Conservation (phyloP, 2,113 vertebrate genomes). For the Phalacrocorax brasilianus region DNA sequence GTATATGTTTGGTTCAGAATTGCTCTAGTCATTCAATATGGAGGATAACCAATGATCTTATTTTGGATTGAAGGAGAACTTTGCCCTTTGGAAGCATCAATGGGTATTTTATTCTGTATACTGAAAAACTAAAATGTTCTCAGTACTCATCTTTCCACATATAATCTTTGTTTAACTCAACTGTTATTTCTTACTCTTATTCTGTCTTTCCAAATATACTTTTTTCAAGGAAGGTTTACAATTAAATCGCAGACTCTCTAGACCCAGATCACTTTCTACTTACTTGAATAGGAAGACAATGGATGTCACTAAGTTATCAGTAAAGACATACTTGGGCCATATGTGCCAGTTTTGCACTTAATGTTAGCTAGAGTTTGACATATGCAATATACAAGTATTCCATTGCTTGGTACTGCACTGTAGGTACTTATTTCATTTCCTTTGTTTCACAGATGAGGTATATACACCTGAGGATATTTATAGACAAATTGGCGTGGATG, state of each 20-base stretch:
- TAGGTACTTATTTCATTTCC: not conserved
- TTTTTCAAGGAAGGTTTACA: not conserved
- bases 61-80: not conserved
- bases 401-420: not conserved
- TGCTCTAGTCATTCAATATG: not conserved
- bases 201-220: not conserved
- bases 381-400: not conserved
- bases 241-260: not conserved
- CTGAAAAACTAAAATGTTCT: not conserved
- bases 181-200: not conserved
- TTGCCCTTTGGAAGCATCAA: not conserved
- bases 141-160: not conserved
- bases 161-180: not conserved
- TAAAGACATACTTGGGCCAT: not conserved
- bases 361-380: not conserved
- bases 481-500: conserved; percentile 3
- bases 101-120: not conserved
- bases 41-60: not conserved
- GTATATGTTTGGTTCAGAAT: not conserved
- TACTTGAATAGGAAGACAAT: not conserved
- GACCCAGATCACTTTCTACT: not conserved
- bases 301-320: not conserved
- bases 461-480: conserved; percentile 8
- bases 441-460: conserved; percentile 49
- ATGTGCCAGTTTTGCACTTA: not conserved